A percentile compares a stretch with the other conserved stretches of the same genome.
phyloP scores from a whole-genome alignment of 2,113 vertebrate species.

The Chrysemys picta region DNA sequence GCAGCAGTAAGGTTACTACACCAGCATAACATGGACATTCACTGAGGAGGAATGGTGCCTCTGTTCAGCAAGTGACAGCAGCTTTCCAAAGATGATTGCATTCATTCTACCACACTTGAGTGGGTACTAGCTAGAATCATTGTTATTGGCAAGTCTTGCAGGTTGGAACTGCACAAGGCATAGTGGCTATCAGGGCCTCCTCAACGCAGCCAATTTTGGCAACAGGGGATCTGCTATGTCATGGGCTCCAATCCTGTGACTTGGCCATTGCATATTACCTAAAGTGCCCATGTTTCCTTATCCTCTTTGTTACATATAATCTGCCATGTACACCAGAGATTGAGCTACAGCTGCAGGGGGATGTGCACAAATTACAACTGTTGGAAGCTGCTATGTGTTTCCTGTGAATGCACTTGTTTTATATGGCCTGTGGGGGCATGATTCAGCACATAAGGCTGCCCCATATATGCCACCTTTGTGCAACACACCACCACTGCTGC shows the following conservation, averaged over 20 bases:
- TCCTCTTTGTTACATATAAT: background rate
- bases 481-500: background rate
- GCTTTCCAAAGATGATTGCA: background rate
- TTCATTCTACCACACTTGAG: fast-evolving
- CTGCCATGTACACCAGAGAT: background rate
- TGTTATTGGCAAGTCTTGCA: background rate
- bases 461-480: background rate
- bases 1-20: background rate
- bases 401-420: background rate
- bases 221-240: background rate
- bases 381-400: background rate
- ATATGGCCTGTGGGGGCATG: background rate
- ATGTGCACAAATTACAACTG: background rate
- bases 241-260: background rate
- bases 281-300: background rate
- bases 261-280: background rate
- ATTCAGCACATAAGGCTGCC: background rate
- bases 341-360: background rate
- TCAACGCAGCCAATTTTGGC: background rate
- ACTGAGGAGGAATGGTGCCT: background rate
- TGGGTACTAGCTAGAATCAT: background rate
- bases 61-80: background rate
- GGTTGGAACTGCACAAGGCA: background rate
- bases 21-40: background rate
- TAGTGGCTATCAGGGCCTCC: background rate